Conservation (phyloP, 2,888 invertebrate genomes). For the Cheilosia soror region DNA sequence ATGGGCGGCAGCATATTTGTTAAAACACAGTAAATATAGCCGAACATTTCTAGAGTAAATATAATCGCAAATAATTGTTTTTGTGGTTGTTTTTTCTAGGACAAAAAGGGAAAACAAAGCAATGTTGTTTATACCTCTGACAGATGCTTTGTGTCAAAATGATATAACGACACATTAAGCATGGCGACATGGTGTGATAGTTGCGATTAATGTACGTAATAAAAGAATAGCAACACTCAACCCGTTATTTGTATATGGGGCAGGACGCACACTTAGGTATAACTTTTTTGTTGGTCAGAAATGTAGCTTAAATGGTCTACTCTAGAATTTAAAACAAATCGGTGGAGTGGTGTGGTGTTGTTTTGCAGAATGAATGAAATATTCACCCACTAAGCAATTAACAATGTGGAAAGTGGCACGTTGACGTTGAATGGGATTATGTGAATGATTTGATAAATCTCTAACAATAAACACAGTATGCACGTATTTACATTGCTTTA, state of each 20-base stretch:
- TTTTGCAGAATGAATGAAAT: too few relatives aligned
- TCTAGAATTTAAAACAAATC: too few relatives aligned
- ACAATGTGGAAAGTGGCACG: too few relatives aligned
- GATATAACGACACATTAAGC: slow-evolving; percentile 65
- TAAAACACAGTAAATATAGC: slow-evolving; percentile 54
- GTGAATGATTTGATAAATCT: too few relatives aligned
- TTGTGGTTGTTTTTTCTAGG: slow-evolving; percentile 46
- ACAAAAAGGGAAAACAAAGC: slow-evolving; percentile 26
- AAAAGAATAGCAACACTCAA: slow-evolving; percentile 50
- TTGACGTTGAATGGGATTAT: too few relatives aligned
- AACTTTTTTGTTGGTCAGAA: neutral
- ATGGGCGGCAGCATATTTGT: slow-evolving; percentile 57
- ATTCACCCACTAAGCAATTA: too few relatives aligned
- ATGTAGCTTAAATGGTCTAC: neutral
- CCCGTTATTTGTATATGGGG: slow-evolving; percentile 20
- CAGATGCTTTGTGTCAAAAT: slow-evolving; percentile 64
- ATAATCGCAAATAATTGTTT: slow-evolving; percentile 68
- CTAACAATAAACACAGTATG: too few relatives aligned
- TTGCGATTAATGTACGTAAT: slow-evolving; percentile 60
- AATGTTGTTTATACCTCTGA: slow-evolving; percentile 39
- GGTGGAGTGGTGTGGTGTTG: too few relatives aligned
- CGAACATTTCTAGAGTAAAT: slow-evolving; percentile 50
- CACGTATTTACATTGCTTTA: too few relatives aligned
- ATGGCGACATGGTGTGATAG: slow-evolving; percentile 59
- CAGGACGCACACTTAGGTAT: slow-evolving; percentile 2